phyloP scores from a whole-genome alignment of 2,888 invertebrate genomes.

The Amiota minor region DNA sequence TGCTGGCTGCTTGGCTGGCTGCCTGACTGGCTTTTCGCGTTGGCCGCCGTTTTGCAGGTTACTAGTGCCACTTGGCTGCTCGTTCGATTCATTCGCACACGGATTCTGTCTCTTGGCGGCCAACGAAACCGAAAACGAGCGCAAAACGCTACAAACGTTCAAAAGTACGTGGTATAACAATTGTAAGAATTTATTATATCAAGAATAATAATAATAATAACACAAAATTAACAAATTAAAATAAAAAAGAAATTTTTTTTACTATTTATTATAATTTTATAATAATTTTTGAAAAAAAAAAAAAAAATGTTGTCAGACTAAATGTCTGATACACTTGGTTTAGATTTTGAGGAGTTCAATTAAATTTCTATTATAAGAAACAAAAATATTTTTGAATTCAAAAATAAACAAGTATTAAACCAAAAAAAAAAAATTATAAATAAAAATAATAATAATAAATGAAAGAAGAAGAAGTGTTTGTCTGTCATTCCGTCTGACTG shows the following conservation, averaged over 20 bases:
- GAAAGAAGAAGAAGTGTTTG: neutral
- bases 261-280: too few species aligned
- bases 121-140: slow-evolving; percentile 45
- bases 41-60: slow-evolving; percentile 35
- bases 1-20: neutral
- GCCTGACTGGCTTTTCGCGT: slow-evolving; percentile 37
- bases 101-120: slow-evolving; percentile 50
- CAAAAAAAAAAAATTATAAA: neutral
- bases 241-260: neutral
- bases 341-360: too few species aligned
- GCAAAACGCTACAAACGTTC: neutral
- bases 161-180: too few species aligned
- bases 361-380: too few species aligned
- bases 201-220: neutral
- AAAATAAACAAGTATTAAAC: neutral
- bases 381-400: too few species aligned
- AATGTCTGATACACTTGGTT: too few species aligned
- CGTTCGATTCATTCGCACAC: slow-evolving; percentile 60
- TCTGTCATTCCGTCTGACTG: neutral
- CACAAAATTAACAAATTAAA: too few species aligned
- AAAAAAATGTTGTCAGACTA: too few species aligned
- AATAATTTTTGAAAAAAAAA: too few species aligned
- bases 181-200: neutral
- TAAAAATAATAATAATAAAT: neutral
- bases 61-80: slow-evolving; percentile 66